Conservation (phyloP, 2,888 invertebrate genomes). For the Agrilus mali region DNA sequence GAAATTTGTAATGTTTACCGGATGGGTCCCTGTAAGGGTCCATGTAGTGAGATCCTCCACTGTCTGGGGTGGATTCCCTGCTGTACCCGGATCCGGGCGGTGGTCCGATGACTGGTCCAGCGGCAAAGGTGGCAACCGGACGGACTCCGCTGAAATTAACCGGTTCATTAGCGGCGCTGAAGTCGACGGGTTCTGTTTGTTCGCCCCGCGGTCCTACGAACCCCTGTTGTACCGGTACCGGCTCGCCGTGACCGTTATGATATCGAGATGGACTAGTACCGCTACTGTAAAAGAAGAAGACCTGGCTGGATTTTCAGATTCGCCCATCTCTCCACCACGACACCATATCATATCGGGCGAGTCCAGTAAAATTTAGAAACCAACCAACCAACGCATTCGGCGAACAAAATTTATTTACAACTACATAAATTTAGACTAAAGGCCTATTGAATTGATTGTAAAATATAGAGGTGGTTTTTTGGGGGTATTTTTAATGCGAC, state of each 20-base stretch:
- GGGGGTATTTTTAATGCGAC: no score
- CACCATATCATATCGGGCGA: no score
- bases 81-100: conserved; percentile 58
- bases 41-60: conserved; percentile 79
- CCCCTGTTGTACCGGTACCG: conserved; percentile 37
- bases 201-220: conserved; percentile 46
- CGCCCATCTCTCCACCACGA: no score
- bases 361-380: no score
- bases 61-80: conserved; percentile 80
- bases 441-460: no score
- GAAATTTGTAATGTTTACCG: conserved; percentile 39
- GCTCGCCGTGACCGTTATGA: conserved; percentile 36
- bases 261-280: conserved; percentile 46
- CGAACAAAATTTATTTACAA: no score
- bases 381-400: no score
- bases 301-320: no score
- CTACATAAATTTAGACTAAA: no score
- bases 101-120: conserved; percentile 29
- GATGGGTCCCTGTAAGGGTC: conserved; percentile 78
- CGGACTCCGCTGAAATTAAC: conserved; percentile 49
- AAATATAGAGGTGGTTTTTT: no score
- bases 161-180: conserved; percentile 52
- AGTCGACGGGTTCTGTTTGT: conserved; percentile 61
- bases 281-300: conserved; percentile 28
- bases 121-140: conserved; percentile 35